Percentiles rank a stretch among this genome's conserved stretches.
These are phyloP conservation scores for Arrhamphus sclerolepis DNA, from an alignment of 2,797 vertebrate species.

Conservation along the genomic window DNA sequence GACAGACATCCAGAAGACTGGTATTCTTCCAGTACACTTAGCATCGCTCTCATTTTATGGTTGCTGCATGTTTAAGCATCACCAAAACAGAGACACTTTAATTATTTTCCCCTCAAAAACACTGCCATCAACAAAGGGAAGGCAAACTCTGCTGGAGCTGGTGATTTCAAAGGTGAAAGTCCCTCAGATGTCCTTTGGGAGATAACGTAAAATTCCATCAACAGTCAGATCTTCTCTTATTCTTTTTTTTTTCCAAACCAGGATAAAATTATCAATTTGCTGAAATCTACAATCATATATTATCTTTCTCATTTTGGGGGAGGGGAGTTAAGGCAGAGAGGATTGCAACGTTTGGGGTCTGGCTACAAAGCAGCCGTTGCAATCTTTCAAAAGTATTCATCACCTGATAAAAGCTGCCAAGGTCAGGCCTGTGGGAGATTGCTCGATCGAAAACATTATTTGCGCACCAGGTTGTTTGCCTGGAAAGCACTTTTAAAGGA, in stretches of 20 bases:
- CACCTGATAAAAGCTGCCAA: constrained; percentile 75
- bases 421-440: constrained; percentile 68
- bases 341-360: constrained; percentile 23
- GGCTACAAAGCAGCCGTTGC: constrained; percentile 40
- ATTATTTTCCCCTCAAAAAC: constrained; percentile 28
- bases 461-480: constrained; percentile 36
- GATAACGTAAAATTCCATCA: constrained; percentile 47
- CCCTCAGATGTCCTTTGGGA: constrained; percentile 51
- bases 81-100: constrained; percentile 46
- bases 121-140: background rate
- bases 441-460: constrained; percentile 60
- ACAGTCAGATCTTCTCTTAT: constrained; percentile 31
- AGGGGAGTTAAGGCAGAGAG: constrained; percentile 25
- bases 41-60: constrained; percentile 53
- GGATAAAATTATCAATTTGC: constrained; percentile 50
- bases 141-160: constrained; percentile 6
- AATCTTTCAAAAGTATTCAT: constrained; percentile 71
- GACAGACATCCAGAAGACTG: constrained; percentile 42
- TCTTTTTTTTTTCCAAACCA: background rate
- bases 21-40: constrained; percentile 36
- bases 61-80: constrained; percentile 39
- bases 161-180: constrained; percentile 5
- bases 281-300: constrained; percentile 54
- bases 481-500: constrained; percentile 51
- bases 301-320: constrained; percentile 29